These are phyloP conservation scores for Nibea albiflora DNA, from an alignment of 2,113 vertebrate species.

Conservation along the genomic window DNA sequence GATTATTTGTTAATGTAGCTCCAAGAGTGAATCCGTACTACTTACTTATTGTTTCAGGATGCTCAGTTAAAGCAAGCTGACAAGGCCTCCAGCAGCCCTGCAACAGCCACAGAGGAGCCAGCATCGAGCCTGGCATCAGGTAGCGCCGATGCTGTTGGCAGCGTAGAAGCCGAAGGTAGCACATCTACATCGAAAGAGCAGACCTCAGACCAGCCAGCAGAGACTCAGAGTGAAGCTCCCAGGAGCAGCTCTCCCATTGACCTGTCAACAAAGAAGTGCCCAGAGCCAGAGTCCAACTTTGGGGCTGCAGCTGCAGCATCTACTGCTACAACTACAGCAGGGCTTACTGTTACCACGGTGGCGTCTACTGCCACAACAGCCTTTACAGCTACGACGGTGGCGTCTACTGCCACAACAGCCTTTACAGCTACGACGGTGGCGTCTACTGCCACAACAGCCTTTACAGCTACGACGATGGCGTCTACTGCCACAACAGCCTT, in stretches of 20 bases:
- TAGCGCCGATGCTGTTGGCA: constrained; percentile 23
- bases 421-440: background rate
- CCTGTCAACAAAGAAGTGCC: constrained; percentile 88
- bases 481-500: background rate
- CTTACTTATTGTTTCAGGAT: constrained; percentile 46
- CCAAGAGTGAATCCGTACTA: background rate
- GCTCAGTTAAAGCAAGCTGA: constrained; percentile 51
- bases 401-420: background rate
- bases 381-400: background rate
- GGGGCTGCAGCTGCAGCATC: background rate
- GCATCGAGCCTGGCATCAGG: constrained; percentile 1
- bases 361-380: too few relatives aligned
- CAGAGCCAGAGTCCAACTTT: constrained; percentile 70
- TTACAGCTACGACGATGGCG: background rate
- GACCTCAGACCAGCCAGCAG: constrained; percentile 41
- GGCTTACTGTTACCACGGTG: too few relatives aligned
- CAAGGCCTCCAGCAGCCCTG: constrained; percentile 21
- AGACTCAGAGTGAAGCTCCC: constrained; percentile 22
- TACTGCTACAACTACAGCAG: background rate
- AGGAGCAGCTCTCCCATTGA: constrained; percentile 87
- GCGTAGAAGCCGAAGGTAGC: constrained; percentile 14
- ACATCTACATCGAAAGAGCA: constrained; percentile 9
- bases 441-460: background rate
- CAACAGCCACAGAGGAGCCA: constrained; percentile 15
- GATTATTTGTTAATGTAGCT: background rate